Percentiles rank a stretch among this genome's conserved stretches.
Conservation (phyloP, 2,797 vertebrate genomes). For the Aulostomus chinensis region DNA sequence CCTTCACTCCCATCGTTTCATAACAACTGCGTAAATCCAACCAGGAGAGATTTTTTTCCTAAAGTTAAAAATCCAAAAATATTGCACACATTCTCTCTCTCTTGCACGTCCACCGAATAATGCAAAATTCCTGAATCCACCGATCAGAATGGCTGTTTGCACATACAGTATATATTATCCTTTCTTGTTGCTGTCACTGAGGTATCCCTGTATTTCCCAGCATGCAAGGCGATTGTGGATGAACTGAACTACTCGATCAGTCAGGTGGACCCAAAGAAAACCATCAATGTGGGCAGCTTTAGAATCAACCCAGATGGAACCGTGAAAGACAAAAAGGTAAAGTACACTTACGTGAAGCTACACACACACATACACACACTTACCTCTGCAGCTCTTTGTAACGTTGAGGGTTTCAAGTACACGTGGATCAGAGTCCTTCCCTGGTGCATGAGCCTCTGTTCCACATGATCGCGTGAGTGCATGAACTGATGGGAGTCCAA, state of each 20-base stretch:
- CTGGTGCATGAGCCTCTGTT: no score
- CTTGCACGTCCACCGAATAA: no score
- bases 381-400: neutral
- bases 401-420: neutral
- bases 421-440: no score
- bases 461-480: neutral
- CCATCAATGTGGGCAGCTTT: constrained; percentile 87
- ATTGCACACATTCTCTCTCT: no score
- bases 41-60: no score
- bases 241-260: constrained; percentile 85
- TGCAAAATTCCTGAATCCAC: no score
- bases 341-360: no score
- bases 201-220: constrained; percentile 56
- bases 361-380: neutral
- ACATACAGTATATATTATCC: neutral
- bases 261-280: constrained; percentile 89
- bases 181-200: constrained; percentile 2
- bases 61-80: no score
- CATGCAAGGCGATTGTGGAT: constrained; percentile 83
- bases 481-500: no score
- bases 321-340: constrained; percentile 90
- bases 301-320: constrained; percentile 87
- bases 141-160: no score
- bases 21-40: no score
- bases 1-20: no score